phyloP scores from a whole-genome alignment of 2,113 vertebrate genomes.

The Megaptera novaeangliae region DNA sequence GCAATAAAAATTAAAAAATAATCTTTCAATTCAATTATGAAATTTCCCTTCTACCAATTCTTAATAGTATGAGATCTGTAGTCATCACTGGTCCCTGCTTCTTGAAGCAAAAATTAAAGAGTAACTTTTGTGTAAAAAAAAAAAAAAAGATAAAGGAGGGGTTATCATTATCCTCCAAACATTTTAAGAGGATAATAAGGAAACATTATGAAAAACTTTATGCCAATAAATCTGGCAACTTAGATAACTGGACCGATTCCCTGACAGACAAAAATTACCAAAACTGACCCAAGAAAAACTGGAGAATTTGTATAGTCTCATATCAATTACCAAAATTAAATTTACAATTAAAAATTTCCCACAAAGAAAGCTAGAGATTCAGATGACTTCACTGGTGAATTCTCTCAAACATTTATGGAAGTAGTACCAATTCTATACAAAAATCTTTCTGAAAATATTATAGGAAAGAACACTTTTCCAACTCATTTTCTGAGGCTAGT shows the following conservation, averaged over 20 bases:
- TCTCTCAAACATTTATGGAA: background rate
- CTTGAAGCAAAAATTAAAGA: background rate
- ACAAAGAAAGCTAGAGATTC: background rate
- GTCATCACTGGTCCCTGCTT: background rate
- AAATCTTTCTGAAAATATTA: background rate
- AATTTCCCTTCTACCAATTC: background rate
- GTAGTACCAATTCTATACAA: background rate
- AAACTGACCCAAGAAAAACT: background rate
- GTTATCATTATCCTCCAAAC: background rate
- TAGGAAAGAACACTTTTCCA: background rate
- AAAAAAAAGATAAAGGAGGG: background rate
- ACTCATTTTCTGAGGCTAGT: background rate
- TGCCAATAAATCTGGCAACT: background rate
- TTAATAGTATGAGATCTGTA: background rate
- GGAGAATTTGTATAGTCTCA: background rate
- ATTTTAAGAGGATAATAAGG: background rate
- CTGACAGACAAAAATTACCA: background rate
- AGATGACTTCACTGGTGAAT: background rate
- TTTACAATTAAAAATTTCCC: background rate
- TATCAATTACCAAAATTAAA: background rate
- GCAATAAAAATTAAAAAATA: background rate
- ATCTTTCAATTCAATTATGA: background rate
- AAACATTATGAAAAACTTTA: background rate
- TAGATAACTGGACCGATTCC: background rate
- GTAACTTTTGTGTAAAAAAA: background rate